Base-by-base conservation (phyloP, 2,888 invertebrate genomes). In the Drosophila subsilvestris region DNA sequence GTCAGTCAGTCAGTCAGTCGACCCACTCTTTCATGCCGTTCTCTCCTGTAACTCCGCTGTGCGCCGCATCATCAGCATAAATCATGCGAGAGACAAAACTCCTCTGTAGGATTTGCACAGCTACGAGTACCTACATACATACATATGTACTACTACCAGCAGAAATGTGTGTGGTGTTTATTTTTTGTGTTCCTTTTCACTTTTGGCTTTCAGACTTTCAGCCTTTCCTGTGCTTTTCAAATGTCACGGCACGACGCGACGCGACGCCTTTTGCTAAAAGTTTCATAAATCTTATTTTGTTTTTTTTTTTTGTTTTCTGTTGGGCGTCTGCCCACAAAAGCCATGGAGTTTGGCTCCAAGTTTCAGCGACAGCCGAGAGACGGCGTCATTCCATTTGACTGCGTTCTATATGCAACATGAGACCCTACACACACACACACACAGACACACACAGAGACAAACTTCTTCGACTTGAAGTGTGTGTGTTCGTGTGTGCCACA, bases 201-300 rank as follows among this genome's bases (percentile, higher is more conserved):
- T 59, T 54, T 63, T 32, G 49, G 57, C 51, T 59, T 63, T 70
- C 56, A 49, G 37, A 49, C 32, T 55, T 69, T 61, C 61, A 51
- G 58, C 65, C 75, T 62, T 62, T 57, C 54, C 55, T 72, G 57
- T 10, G 57, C 74, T 73, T 73, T 72, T 73, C 75, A 73, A 73
- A 66, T 70, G 66, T 55, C 71, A 73, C 49, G 63, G 61, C 71
- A 63, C 32, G 32, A 14, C 32, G 32, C 37, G 85, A 32, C 32
- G 32, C 37, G 85, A 78, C 78, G 85, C 75, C 88, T 88, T 85
- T 86, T 75, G 85, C 86, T 83, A 84, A 88, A 88, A 88, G 85
- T 78, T 88, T 82, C 89, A 89, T 88, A 88, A 89, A 88, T 88
- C 89, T 89, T 80, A 73, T 84, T 79, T 80, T 73, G 79, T 80